These are phyloP conservation scores for Tenthredo mesomela DNA, from an alignment of 2,888 invertebrate genomes.

Conservation along the genomic window DNA sequence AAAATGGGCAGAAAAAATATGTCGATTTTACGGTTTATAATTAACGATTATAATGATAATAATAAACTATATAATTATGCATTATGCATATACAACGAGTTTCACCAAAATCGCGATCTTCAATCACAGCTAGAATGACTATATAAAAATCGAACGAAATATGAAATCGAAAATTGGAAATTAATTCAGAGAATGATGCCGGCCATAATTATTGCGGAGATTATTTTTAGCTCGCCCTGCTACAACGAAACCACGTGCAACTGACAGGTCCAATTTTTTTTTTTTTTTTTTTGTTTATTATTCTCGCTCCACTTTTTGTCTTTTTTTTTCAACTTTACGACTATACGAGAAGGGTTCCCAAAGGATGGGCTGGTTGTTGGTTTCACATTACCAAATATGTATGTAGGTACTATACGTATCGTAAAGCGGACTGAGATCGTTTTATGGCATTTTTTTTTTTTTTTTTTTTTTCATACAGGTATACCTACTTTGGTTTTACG, in stretches of 20 bases:
- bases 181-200: neutral
- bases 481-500: neutral
- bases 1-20: neutral
- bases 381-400: neutral
- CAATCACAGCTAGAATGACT: neutral
- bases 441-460: neutral
- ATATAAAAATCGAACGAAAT: neutral
- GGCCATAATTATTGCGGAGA: constrained; percentile 19
- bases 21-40: neutral
- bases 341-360: neutral
- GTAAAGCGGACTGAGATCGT: neutral
- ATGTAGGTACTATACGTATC: too few species aligned
- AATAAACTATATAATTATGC: neutral
- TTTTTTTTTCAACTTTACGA: constrained; percentile 6
- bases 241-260: constrained; percentile 26
- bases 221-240: neutral
- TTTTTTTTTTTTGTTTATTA: too few species aligned
- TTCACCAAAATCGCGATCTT: neutral
- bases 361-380: neutral
- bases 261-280: constrained; percentile 3
- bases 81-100: neutral
- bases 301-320: neutral
- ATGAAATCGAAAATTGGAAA: neutral
- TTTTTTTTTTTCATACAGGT: too few species aligned
- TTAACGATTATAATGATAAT: neutral